Conservation (phyloP, 2,797 vertebrate genomes). For the Acrossocheilus wenchowensis region DNA sequence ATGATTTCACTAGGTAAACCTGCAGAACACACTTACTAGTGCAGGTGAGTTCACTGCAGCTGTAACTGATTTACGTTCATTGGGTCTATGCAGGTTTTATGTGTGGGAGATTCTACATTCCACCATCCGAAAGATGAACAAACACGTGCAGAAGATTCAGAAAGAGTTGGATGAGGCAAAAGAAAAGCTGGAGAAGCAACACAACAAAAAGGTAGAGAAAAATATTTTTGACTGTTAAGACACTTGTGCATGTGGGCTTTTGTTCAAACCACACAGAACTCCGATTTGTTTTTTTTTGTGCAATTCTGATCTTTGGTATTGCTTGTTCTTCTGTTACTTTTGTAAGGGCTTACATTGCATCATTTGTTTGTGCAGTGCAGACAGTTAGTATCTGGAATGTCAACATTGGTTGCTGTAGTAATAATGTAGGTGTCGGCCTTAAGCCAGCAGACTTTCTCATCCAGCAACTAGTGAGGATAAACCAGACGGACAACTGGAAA, state of each 20-base stretch:
- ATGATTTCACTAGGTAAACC: constrained; percentile 93
- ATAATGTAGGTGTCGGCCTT: background rate
- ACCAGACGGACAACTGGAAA: background rate
- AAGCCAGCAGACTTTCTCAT: background rate
- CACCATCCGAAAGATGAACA: constrained; percentile 98
- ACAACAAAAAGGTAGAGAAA: constrained; percentile 82
- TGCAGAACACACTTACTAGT: background rate
- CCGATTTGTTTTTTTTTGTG: background rate
- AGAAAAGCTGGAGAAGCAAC: constrained; percentile 94
- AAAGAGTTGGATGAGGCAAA: constrained; percentile 95
- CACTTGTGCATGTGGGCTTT: background rate
- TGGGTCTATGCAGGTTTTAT: constrained; percentile 82
- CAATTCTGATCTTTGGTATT: background rate
- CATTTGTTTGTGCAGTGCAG: background rate
- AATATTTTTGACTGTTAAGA: background rate
- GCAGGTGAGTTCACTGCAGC: background rate
- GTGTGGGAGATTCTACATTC: constrained; percentile 98
- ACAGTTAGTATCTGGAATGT: background rate
- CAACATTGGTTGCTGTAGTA: background rate
- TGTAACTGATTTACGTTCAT: background rate
- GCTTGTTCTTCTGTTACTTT: background rate
- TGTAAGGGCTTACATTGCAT: background rate
- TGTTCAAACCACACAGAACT: background rate
- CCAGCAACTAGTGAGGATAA: background rate
- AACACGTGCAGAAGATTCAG: constrained; percentile 97